A percentile compares a stretch with the other conserved stretches of the same genome.
These are phyloP conservation scores for Conus canariensis DNA, from an alignment of 2,888 invertebrate species.

Conservation along the genomic window DNA sequence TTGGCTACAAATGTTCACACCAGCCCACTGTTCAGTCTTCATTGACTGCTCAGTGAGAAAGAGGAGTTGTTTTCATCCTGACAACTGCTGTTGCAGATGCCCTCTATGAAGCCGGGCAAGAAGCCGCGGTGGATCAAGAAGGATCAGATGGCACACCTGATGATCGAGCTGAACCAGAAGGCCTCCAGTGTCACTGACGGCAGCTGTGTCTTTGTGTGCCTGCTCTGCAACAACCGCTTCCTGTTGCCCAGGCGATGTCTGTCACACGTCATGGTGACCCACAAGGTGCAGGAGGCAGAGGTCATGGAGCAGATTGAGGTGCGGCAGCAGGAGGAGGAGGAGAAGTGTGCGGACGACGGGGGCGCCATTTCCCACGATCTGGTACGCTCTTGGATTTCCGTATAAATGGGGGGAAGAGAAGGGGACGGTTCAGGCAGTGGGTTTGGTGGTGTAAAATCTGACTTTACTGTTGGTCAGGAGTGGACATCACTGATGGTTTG, in stretches of 20 bases:
- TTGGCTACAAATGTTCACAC: too few relatives aligned
- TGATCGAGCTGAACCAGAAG: slow-evolving; percentile 36
- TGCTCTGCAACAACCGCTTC: slow-evolving; percentile 65
- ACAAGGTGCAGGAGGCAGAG: slow-evolving; percentile 59
- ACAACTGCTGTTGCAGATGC: slow-evolving; percentile 5
- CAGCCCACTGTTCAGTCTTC: too few relatives aligned
- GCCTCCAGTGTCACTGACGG: slow-evolving; percentile 31
- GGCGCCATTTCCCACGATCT: not conserved
- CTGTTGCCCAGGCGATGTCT: slow-evolving; percentile 65
- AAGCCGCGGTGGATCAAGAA: slow-evolving; percentile 43
- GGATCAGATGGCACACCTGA: slow-evolving; percentile 41
- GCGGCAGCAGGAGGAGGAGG: slow-evolving; percentile 34
- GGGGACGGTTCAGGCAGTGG: not conserved
- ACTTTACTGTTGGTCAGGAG: too few relatives aligned
- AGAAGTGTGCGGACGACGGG: not conserved
- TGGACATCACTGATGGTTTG: too few relatives aligned
- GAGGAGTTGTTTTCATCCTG: too few relatives aligned
- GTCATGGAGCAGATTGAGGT: slow-evolving; percentile 48
- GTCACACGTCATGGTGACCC: slow-evolving; percentile 64
- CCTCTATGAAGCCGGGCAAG: slow-evolving; percentile 26
- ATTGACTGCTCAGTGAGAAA: too few relatives aligned
- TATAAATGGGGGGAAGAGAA: not conserved
- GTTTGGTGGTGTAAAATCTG: not conserved
- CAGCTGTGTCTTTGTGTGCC: slow-evolving; percentile 59
- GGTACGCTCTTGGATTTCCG: not conserved